A percentile compares a stretch with the other conserved stretches of the same genome.
Evolutionary conservation across 2,797 vertebrate species (phyloP).

Genomic region (Myotis findleyi): DNA sequence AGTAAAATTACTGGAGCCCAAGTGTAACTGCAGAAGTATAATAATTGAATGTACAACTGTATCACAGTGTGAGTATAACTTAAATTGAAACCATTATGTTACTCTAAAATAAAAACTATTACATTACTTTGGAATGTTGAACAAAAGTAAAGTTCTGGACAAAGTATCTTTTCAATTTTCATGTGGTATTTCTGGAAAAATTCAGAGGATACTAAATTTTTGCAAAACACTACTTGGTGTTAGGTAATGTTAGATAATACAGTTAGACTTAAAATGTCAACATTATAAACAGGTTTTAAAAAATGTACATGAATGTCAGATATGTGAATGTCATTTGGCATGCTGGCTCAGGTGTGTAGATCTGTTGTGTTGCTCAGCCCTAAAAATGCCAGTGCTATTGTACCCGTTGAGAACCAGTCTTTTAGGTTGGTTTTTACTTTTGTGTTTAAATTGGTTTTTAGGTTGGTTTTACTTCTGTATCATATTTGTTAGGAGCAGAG

Average conservation of each 20-base stretch:
- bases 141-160: background rate
- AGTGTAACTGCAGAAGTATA: background rate
- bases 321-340: background rate
- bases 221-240: background rate
- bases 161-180: background rate
- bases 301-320: background rate
- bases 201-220: background rate
- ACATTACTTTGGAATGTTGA: conserved; percentile 17
- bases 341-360: background rate
- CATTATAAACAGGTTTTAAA: background rate
- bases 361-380: background rate
- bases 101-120: background rate
- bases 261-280: background rate
- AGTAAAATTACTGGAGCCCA: conserved; percentile 3
- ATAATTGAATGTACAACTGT: background rate
- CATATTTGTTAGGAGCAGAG: background rate
- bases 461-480: background rate
- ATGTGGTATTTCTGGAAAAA: conserved; percentile 17
- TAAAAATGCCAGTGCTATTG: background rate
- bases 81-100: background rate
- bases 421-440: background rate
- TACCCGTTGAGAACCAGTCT: background rate
- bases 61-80: background rate
- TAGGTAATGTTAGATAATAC: background rate
- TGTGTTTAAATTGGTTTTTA: background rate